These are phyloP conservation scores for Lagenorhynchus albirostris DNA, from an alignment of 2,113 vertebrate genomes.

Conservation along the genomic window DNA sequence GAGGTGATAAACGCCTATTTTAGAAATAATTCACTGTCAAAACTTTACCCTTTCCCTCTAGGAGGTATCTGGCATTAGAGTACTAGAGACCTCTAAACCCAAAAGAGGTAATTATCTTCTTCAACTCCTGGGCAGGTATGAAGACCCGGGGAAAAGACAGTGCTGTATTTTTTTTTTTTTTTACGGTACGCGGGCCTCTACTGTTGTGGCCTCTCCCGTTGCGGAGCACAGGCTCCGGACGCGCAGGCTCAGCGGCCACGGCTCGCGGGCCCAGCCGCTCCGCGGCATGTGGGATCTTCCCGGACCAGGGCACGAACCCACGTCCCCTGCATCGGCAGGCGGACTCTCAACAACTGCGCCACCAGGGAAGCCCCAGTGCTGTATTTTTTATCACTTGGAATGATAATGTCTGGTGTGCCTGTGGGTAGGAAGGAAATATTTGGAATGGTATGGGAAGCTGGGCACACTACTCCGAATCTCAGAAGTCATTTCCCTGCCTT, in stretches of 20 bases:
- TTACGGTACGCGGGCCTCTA: no score
- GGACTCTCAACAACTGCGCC: no score
- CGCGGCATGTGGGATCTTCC: no score
- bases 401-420: neutral
- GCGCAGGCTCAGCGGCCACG: no score
- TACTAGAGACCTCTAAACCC: neutral
- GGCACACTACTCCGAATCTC: neutral
- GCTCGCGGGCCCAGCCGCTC: no score
- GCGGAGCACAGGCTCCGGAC: no score
- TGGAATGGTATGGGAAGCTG: neutral
- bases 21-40: conserved; percentile 33
- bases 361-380: no score
- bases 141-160: neutral
- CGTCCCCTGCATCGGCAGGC: no score
- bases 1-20: conserved; percentile 2
- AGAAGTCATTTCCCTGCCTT: neutral
- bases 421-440: neutral
- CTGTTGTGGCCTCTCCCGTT: no score
- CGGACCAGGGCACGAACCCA: no score
- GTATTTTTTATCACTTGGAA: neutral
- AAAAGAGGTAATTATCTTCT: conserved; percentile 18
- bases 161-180: neutral
- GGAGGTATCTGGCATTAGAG: neutral
- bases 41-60: neutral
- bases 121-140: neutral